Percentiles rank a stretch among this genome's conserved stretches.
These are phyloP conservation scores for Amphiura filiformis DNA, from an alignment of 35 echinoderm and acorn worm species.

Conservation along the genomic window DNA sequence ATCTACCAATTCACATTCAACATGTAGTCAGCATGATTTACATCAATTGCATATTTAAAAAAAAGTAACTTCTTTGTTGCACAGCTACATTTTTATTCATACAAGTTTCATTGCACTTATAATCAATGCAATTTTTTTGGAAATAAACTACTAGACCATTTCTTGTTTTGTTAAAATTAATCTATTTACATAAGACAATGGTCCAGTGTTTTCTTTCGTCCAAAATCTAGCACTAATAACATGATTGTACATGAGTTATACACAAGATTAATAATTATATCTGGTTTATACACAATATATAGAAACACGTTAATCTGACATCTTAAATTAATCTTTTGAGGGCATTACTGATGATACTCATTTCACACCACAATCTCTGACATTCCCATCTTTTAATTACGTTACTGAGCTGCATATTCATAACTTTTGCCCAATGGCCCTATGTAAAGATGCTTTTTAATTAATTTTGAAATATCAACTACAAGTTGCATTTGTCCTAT, in stretches of 20 bases:
- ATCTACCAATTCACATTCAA: background rate
- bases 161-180: conserved; percentile 8
- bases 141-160: conserved; percentile 10
- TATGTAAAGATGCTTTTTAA: too few species aligned
- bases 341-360: too few species aligned
- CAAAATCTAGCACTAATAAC: conserved; percentile 11
- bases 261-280: background rate
- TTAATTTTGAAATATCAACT: too few species aligned
- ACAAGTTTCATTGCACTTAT: conserved; percentile 5
- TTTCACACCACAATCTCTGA: too few species aligned
- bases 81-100: background rate
- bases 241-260: conserved; percentile 9
- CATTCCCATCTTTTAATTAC: too few species aligned
- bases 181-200: background rate
- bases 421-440: too few species aligned
- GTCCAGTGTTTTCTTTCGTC: background rate
- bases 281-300: conserved; percentile 15
- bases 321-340: background rate
- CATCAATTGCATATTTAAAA: conserved; percentile 11
- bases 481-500: too few species aligned
- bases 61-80: background rate
- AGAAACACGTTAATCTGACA: background rate
- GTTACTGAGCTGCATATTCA: too few species aligned
- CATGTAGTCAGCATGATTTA: conserved; percentile 3
- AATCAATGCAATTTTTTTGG: conserved; percentile 1